phyloP scores from a whole-genome alignment of 2,888 invertebrate species.

The Punctoribates punctum region DNA sequence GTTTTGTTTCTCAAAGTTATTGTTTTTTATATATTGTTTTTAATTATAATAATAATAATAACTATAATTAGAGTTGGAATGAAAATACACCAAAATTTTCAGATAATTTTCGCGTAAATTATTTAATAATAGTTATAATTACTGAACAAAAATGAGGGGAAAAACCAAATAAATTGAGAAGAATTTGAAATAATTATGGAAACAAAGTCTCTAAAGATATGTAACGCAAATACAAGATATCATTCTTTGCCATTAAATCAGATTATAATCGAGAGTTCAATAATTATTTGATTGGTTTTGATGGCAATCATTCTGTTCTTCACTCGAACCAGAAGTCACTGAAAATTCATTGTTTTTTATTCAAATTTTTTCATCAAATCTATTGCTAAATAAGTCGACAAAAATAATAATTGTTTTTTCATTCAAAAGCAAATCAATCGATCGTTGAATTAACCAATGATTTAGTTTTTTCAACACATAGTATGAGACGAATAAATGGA shows the following conservation, averaged over 20 bases:
- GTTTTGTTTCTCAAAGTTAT: neutral
- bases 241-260: slow-evolving; percentile 19
- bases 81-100: slow-evolving; percentile 13
- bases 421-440: no score
- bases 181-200: neutral
- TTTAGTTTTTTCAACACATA: no score
- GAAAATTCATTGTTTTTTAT: neutral
- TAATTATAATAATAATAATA: neutral
- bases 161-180: neutral
- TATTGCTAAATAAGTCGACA: neutral
- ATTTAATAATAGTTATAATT: neutral
- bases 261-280: slow-evolving; percentile 15
- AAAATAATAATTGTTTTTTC: no score
- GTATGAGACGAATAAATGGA: no score
- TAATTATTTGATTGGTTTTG: neutral
- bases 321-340: neutral
- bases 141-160: neutral
- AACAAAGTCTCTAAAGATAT: slow-evolving; percentile 12
- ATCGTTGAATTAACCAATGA: no score
- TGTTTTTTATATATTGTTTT: neutral
- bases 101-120: neutral
- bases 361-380: neutral
- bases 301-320: neutral
- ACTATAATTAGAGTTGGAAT: slow-evolving; percentile 26
- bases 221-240: neutral